Evolutionary conservation across 2,797 vertebrate genomes (phyloP), one percentile per base, ranked within the genome.

Genomic region (Hyperoplus lanceolatus): DNA sequence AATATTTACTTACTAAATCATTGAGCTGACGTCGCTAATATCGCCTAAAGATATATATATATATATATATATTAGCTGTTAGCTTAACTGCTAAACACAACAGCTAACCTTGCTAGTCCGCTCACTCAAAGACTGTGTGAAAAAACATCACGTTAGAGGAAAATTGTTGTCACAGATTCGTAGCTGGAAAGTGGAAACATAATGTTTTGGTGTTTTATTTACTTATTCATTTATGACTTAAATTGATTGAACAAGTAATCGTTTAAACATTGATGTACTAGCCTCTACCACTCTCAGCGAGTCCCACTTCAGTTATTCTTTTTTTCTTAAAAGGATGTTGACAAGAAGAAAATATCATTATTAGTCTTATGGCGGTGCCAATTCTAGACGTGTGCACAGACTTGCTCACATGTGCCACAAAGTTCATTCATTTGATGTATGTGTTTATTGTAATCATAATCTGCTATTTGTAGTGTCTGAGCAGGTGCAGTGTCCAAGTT

Each of bases 401-500:
- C 38, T 69, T 2, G 21, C 29, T 29, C 29, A 29, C 77, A 57
- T 81, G 81, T 84, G 67, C 85, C 57, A 86, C 56, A 48, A 64
- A 76, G 69, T 83, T 78, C 80, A 76, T 80, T 84, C 12, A 66
- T 77, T 80, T 66, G 60, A 85, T 77, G 76, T 81, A 67, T 73
- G 65, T 84, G 65, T 83, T 85, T 73, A 82, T 82, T 64, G 70
- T 78, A 84, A 58, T 56, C 64, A 15, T 65, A 39, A 78, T 87
- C 64, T 84, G 29, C 76, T 80, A 80, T 21, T 84, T 65, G 86
- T 81, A 80, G 41, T 80, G 84, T 82, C 75, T n/a, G 70, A 77
- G 85, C 74, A 81, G 77, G 78, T 85, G 83, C 74, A 36, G 75
- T 78, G 77, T 85, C 62, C 67, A 80, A 83, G 80, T 83, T 82